Base-by-base conservation (phyloP, 2,888 invertebrate genomes). In the Serrognathus titanus region DNA sequence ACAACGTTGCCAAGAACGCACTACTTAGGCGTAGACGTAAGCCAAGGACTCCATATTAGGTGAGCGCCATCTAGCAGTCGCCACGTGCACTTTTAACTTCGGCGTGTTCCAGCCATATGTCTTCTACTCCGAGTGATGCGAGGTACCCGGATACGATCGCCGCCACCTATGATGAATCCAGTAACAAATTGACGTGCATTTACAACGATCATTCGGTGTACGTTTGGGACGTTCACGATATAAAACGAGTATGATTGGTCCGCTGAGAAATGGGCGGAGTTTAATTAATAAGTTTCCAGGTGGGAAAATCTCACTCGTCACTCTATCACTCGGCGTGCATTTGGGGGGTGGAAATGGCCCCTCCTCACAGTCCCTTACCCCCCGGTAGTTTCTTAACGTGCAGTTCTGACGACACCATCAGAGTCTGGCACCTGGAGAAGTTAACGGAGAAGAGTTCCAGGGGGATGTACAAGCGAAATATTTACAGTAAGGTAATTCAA, bases 181-280 rank as follows among this genome's bases (percentile, higher is more conserved):
- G 91, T 72, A 85, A 88, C 75, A 93, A 93, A 80, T 83, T 94
- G 54, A 94, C 94, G 2, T 92, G 92, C 75, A 89, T 97, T 7
- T 98, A 98, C 80, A 96, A 95, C 78, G 98, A 98, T 79, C 97
- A 97, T 75, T 96, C 95, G 65, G 79, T 98, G 36, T 98, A 98
- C 75, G 89, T 97, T 61, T 98, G 97, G 97, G 96, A 97, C 75
- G 89, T 97, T 1, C 81, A 90, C 67, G 94, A 97, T 76, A 89
- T 96, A 51, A 90, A 89, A 70, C 84, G 92, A 78, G 93, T 87
- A 63, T 37, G 11, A 31, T 31, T 31, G 6, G 24, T 31, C 24
- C 7, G 24, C 1, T 31, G 24, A 31, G 24, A 7, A 31, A 1
- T 31, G 6, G 24, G 24, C 24, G 24, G 5, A 7, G 24, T 31